Evolutionary conservation across 1,140 invertebrate genomes (phyloP).

Genomic region (Drosophila chauvacae): DNA sequence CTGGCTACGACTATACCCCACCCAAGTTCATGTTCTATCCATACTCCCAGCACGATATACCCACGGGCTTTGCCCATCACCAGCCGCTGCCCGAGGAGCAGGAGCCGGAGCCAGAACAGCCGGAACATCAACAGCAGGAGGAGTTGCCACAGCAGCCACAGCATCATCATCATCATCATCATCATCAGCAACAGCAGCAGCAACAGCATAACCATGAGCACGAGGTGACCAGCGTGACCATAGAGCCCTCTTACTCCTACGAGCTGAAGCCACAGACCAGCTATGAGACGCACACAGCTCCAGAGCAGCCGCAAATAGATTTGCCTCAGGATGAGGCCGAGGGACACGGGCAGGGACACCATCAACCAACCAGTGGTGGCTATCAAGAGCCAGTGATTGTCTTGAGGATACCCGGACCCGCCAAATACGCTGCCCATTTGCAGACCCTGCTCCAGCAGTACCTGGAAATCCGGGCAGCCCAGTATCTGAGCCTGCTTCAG

Average conservation of each 20-base stretch:
- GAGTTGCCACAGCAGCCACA: conserved; percentile 13
- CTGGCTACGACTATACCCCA: conserved; percentile 74
- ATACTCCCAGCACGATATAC: conserved; percentile 80
- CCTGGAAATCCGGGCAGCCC: conserved; percentile 80
- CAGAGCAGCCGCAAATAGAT: conserved; percentile 72
- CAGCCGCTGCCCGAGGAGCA: conserved; percentile 30
- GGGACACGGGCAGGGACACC: conserved; percentile 1
- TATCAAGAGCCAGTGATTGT: conserved; percentile 83
- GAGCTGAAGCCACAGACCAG: conserved; percentile 80
- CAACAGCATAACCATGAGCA: conserved; percentile 26
- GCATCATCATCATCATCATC: conserved; percentile 24
- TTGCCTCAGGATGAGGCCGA: conserved; percentile 59
- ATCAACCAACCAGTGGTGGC: conserved; percentile 6
- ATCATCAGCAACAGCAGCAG: conserved; percentile 15
- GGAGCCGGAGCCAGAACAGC: conserved; percentile 16
- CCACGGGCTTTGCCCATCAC: conserved; percentile 29
- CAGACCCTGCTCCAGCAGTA: conserved; percentile 82
- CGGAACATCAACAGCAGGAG: conserved; percentile 15
- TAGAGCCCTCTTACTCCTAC: conserved; percentile 83
- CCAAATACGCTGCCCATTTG: conserved; percentile 82
- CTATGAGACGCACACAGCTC: conserved; percentile 58
- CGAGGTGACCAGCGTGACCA: conserved; percentile 76
- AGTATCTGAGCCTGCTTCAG: conserved; percentile 76
- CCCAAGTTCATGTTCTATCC: conserved; percentile 84
- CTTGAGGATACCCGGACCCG: conserved; percentile 77